These are phyloP conservation scores for Amphilophus citrinellus DNA, from an alignment of 2,113 vertebrate genomes.

Conservation along the genomic window DNA sequence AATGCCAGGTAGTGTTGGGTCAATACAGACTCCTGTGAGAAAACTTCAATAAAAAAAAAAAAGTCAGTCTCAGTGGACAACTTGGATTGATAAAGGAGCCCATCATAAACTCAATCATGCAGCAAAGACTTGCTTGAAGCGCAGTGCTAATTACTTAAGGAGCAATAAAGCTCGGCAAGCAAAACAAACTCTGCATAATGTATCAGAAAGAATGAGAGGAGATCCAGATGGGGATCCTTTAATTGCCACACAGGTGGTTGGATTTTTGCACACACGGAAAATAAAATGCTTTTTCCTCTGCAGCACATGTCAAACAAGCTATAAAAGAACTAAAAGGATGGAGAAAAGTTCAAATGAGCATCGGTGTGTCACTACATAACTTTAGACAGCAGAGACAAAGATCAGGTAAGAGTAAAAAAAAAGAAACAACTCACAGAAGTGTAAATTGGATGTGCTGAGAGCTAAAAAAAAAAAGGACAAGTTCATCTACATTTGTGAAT, in stretches of 20 bases:
- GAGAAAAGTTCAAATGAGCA: neutral
- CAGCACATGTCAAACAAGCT: neutral
- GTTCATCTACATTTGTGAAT: too few species aligned
- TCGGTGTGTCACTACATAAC: neutral
- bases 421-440: neutral
- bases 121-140: neutral
- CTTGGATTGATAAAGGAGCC: neutral
- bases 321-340: neutral
- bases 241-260: conserved; percentile 3
- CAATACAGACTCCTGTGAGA: conserved; percentile 36
- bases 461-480: too few species aligned
- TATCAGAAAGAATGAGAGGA: neutral
- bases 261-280: conserved; percentile 20
- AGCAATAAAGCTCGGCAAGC: conserved; percentile 3
- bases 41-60: conserved; percentile 20
- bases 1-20: conserved; percentile 41
- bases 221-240: neutral
- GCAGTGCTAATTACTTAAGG: conserved; percentile 11
- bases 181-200: neutral
- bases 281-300: conserved; percentile 42
- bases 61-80: neutral
- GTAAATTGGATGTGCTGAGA: neutral
- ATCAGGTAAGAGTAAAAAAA: neutral
- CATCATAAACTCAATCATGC: neutral
- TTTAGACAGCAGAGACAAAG: neutral